Evolutionary conservation across 1,140 invertebrate genomes (phyloP).

Genomic region (Lethocerus indicus): DNA sequence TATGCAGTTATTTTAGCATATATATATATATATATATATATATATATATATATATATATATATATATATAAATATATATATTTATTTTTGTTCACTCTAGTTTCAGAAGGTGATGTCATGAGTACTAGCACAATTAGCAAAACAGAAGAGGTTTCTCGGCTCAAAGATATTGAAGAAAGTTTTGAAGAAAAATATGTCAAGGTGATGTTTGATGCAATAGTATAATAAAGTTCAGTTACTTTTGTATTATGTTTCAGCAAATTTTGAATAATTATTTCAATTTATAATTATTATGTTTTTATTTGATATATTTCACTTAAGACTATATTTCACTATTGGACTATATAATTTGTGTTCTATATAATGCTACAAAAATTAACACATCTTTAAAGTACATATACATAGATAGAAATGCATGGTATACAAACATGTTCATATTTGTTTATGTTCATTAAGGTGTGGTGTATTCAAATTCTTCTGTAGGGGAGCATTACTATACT

Average conservation of each 20-base stretch:
- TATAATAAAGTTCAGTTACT: slow-evolving; percentile 7
- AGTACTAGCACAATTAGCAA: slow-evolving; percentile 22
- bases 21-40: neutral
- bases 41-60: neutral
- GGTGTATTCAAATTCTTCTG: no score
- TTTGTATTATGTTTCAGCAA: slow-evolving; percentile 6
- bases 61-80: neutral
- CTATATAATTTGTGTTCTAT: no score
- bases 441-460: no score
- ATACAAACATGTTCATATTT: no score
- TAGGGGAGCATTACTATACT: no score
- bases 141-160: slow-evolving; percentile 20
- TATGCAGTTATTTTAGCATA: neutral
- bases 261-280: no score
- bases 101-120: slow-evolving; percentile 13
- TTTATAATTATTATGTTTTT: no score
- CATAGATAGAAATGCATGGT: no score
- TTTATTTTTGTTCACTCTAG: neutral
- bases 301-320: no score
- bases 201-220: slow-evolving; percentile 9
- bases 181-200: slow-evolving; percentile 24
- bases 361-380: no score
- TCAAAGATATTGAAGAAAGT: slow-evolving; percentile 23
- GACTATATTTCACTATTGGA: no score
- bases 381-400: no score